These are phyloP conservation scores for Lucilia cuprina DNA, from an alignment of 1,140 invertebrate species.

Conservation along the genomic window DNA sequence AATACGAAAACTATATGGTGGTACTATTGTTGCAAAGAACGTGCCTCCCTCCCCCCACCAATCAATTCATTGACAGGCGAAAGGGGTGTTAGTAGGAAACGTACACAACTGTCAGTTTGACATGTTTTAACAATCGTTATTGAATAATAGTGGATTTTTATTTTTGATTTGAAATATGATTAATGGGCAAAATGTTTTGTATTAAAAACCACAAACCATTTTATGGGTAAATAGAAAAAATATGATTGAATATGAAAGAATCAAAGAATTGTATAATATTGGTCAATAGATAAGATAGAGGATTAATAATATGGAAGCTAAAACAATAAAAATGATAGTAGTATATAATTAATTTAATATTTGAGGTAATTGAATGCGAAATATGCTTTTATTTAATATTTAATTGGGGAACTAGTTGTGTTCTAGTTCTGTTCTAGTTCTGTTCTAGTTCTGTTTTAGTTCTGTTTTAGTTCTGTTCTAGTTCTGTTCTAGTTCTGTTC, in stretches of 20 bases:
- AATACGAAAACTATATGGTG: background rate
- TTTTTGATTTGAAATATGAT: background rate
- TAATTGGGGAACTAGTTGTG: too few relatives aligned
- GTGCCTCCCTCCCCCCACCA: background rate
- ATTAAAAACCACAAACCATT: background rate
- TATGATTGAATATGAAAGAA: too few relatives aligned
- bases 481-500: too few relatives aligned
- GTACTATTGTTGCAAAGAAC: background rate
- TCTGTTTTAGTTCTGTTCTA: too few relatives aligned
- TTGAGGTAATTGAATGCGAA: too few relatives aligned
- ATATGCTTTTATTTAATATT: too few relatives aligned
- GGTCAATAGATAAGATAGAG: constrained; percentile 12
- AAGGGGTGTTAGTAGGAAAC: background rate
- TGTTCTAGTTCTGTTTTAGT: too few relatives aligned
- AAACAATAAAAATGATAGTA: too few relatives aligned
- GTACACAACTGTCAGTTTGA: background rate
- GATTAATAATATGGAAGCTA: too few relatives aligned
- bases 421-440: too few relatives aligned
- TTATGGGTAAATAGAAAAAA: too few relatives aligned
- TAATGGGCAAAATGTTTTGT: background rate
- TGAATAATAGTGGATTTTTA: background rate
- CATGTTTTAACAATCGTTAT: background rate
- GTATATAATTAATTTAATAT: too few relatives aligned
- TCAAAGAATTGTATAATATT: background rate
- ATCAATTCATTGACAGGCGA: background rate